Percentiles rank a stretch among this genome's conserved stretches.
These are phyloP conservation scores for Leptatherina wallacei DNA, from an alignment of 2,797 vertebrate genomes.

Conservation along the genomic window DNA sequence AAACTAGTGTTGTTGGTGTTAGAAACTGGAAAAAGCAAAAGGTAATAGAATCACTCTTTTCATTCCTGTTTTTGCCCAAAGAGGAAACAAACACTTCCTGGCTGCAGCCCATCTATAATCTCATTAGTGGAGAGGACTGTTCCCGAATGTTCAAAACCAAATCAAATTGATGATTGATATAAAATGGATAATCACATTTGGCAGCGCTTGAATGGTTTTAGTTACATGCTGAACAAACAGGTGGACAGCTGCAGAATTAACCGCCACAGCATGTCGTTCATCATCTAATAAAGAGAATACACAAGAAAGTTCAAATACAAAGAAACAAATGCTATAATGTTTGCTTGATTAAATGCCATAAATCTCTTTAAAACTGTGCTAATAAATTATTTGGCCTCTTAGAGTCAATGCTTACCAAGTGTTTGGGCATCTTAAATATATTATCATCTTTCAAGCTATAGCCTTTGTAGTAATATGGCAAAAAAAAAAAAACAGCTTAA, in stretches of 20 bases:
- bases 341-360: not conserved
- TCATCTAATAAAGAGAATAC: not conserved
- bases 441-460: too few relatives aligned
- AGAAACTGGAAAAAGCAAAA: not conserved
- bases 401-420: not conserved
- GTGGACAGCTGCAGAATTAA: conserved; percentile 21
- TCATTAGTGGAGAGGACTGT: conserved; percentile 26
- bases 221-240: conserved; percentile 32
- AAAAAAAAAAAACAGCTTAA: not conserved
- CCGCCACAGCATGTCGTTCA: conserved; percentile 5
- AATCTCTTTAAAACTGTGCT: not conserved
- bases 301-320: not conserved
- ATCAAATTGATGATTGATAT: conserved; percentile 55
- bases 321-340: not conserved
- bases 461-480: not conserved
- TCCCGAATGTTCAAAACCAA: conserved; percentile 41
- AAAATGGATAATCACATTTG: conserved; percentile 51
- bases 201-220: conserved; percentile 22
- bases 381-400: not conserved
- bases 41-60: not conserved
- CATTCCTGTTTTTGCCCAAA: not conserved
- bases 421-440: too few relatives aligned
- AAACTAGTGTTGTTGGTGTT: not conserved
- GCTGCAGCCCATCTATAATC: conserved; percentile 41
- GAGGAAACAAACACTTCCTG: not conserved